These are phyloP conservation scores for Neelides sp. DNA, from an alignment of 1,140 invertebrate genomes.

Conservation along the genomic window DNA sequence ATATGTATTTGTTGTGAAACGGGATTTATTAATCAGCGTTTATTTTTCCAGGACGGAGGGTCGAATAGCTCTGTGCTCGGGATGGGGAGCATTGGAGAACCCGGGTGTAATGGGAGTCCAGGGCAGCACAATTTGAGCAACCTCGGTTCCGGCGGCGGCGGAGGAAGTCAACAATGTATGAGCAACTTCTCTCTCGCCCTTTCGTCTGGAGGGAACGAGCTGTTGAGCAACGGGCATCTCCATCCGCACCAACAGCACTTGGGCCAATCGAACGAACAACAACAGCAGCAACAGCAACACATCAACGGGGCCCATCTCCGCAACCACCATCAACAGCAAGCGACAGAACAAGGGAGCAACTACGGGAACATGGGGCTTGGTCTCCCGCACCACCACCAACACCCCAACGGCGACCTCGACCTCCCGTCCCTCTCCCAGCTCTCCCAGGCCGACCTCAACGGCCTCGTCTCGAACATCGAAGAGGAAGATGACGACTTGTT, in stretches of 20 bases:
- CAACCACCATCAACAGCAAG: slow-evolving; percentile 13
- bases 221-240: not conserved
- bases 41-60: slow-evolving; percentile 19
- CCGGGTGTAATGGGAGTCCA: slow-evolving; percentile 6
- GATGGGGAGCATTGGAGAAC: slow-evolving; percentile 11
- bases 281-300: slow-evolving; percentile 16
- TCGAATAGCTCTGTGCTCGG: slow-evolving; percentile 18
- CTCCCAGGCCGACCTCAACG: slow-evolving; percentile 52
- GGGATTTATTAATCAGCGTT: too few species aligned
- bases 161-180: slow-evolving; percentile 10
- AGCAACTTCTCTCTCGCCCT: slow-evolving; percentile 13
- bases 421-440: slow-evolving; percentile 42
- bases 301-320: not conserved
- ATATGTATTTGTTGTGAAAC: too few species aligned
- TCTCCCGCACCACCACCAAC: slow-evolving; percentile 8
- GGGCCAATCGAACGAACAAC: slow-evolving; percentile 30
- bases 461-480: slow-evolving; percentile 41
- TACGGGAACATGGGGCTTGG: not conserved
- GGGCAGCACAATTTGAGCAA: slow-evolving; percentile 23
- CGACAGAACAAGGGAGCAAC: not conserved
- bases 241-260: not conserved
- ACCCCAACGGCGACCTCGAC: slow-evolving; percentile 22
- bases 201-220: not conserved
- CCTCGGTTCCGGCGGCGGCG: slow-evolving; percentile 7
- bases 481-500: slow-evolving; percentile 55